These are phyloP conservation scores for Trachymyrmex cornetzi DNA, from an alignment of 1,140 invertebrate genomes.

Conservation along the genomic window DNA sequence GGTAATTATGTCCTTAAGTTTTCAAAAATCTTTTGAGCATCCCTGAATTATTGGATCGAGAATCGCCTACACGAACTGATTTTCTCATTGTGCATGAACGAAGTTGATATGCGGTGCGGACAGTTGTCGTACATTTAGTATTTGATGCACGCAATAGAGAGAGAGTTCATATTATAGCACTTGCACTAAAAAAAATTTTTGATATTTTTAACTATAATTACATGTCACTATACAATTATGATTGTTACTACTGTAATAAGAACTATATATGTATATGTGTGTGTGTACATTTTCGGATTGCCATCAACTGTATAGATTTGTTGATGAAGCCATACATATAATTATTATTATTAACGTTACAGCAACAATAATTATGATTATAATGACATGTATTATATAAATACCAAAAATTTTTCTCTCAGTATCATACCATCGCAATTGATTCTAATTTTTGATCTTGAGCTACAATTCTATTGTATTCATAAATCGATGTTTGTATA, in stretches of 20 bases:
- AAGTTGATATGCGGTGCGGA: conserved; percentile 33
- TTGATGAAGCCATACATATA: no score
- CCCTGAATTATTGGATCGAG: not conserved
- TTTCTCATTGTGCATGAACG: conserved; percentile 45
- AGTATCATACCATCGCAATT: not conserved
- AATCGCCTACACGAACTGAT: conserved; percentile 45
- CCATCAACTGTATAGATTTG: no score
- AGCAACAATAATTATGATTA: no score
- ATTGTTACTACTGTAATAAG: no score
- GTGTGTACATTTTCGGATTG: no score
- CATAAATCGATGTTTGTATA: not conserved
- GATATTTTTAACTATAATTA: no score
- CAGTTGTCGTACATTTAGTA: conserved; percentile 33
- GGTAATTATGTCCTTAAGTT: not conserved
- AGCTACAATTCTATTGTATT: not conserved
- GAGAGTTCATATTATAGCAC: not conserved
- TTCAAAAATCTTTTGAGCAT: not conserved
- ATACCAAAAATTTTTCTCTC: no score
- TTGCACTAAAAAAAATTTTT: not conserved
- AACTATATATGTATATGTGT: no score
- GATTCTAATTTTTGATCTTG: not conserved
- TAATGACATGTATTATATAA: no score
- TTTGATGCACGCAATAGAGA: conserved; percentile 33
- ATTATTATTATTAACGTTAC: no score
- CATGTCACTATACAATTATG: no score